Conservation (phyloP, 1,140 invertebrate species). For the Campoletis sonorensis region DNA sequence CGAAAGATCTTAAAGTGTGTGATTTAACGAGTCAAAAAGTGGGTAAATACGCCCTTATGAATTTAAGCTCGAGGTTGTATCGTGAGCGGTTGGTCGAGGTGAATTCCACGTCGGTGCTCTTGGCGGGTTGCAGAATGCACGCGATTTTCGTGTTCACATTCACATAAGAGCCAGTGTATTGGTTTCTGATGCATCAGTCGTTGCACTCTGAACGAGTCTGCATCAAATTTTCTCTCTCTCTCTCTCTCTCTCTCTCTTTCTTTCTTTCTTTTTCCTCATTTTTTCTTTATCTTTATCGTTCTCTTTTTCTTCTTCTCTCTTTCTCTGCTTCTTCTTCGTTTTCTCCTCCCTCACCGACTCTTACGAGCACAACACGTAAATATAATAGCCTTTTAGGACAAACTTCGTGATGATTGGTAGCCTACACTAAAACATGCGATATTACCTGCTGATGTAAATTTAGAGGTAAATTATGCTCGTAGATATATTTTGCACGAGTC, state of each 20-base stretch:
- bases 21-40: neutral
- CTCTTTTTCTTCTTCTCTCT: too few relatives aligned
- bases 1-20: neutral
- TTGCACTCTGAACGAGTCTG: neutral
- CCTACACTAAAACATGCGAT: neutral
- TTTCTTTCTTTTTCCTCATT: too few relatives aligned
- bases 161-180: neutral
- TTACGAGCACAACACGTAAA: neutral
- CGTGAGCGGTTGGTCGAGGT: neutral
- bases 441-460: neutral
- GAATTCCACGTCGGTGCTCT: neutral
- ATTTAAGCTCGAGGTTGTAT: neutral
- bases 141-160: slow-evolving; percentile 3
- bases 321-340: too few relatives aligned
- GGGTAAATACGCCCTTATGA: neutral
- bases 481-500: neutral
- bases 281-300: too few relatives aligned
- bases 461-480: neutral
- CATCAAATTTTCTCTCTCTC: neutral
- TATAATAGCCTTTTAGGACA: slow-evolving; percentile 5
- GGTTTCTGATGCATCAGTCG: slow-evolving; percentile 6
- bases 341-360: too few relatives aligned
- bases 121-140: slow-evolving; percentile 9
- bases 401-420: slow-evolving; percentile 3
- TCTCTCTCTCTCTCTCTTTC: neutral